phyloP scores from a whole-genome alignment of 2,113 vertebrate species.

The Bubalus kerabau region DNA sequence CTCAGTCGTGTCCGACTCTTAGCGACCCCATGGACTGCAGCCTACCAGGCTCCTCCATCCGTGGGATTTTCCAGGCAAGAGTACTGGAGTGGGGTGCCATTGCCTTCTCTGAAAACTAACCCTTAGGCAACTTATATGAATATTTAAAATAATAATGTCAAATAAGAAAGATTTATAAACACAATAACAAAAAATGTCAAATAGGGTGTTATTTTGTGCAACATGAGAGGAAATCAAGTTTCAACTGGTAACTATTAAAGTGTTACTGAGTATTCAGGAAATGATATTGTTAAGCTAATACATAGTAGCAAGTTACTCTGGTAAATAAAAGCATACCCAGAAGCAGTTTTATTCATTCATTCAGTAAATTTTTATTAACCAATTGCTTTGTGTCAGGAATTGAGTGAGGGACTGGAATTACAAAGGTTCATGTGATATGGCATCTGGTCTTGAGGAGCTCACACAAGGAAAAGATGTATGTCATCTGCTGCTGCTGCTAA shows the following conservation, averaged over 20 bases:
- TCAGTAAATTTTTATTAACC: not conserved
- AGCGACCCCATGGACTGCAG: too few relatives aligned
- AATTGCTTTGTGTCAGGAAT: not conserved
- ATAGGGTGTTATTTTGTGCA: not conserved
- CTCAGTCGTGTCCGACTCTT: too few relatives aligned
- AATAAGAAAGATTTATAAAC: not conserved
- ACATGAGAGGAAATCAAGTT: not conserved
- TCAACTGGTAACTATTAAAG: not conserved
- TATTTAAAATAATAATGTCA: not conserved
- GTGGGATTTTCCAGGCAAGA: too few relatives aligned
- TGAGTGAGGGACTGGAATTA: not conserved
- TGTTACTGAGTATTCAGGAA: not conserved
- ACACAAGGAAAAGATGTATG: not conserved
- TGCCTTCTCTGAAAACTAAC: not conserved
- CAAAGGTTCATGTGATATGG: not conserved
- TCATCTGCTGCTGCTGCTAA: not conserved
- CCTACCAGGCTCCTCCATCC: too few relatives aligned
- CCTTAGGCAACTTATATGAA: not conserved
- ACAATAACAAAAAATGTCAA: not conserved
- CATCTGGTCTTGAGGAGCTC: not conserved
- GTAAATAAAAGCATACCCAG: not conserved
- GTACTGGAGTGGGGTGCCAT: too few relatives aligned
- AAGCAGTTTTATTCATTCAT: not conserved
- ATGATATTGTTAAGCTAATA: not conserved
- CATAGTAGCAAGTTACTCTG: not conserved